Evolutionary conservation across 2,113 vertebrate genomes (phyloP), one percentile per base, ranked within the genome.

Genomic region (Aphyosemion australe): DNA sequence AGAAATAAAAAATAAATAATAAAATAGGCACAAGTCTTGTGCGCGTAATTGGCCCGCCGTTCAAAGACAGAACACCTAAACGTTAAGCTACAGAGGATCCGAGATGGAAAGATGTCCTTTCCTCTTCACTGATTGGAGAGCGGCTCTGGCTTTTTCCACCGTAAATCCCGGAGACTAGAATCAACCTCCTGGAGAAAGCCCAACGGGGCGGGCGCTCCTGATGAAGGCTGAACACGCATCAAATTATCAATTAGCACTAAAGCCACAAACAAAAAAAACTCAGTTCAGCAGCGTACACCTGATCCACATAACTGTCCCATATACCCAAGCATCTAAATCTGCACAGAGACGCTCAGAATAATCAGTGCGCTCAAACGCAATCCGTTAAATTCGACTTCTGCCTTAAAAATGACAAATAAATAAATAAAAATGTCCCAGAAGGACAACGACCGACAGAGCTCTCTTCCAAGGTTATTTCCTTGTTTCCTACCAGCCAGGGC

Each of bases 141-240:
- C 72, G 64, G 60, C 76, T 61, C 65, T 19, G 69, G 46, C 58
- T 74, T 51, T 37, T 75, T 87, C 72, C 85, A 58, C 82, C 45
- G 72, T 64, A 75, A 87, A 88, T 84, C 88, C 88, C 73, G 74
- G 64, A 82, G 83, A 77, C 73, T 68, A 57, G 61, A 63, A 87
- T 86, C 86, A 79, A 79, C 79, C 84, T 78, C 66, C 73, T 64
- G 69, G 67, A 76, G 72, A 80, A 80, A 73, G 65, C 83, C 65
- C 84, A 37, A 65, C 83, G 89, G 53, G 85, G 89, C 85, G 89
- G 86, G 87, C 88, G 78, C 79, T 83, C 52, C 6, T 32, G 65
- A 73, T 68, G 70, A 55, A 52, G 8, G 76, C 82, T 84, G 78
- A 57, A 39, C 82, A 83, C 68, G 66, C 18, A 73, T 60, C 65